phyloP scores from a whole-genome alignment of 1,140 invertebrate genomes.

The Maniola jurtina region DNA sequence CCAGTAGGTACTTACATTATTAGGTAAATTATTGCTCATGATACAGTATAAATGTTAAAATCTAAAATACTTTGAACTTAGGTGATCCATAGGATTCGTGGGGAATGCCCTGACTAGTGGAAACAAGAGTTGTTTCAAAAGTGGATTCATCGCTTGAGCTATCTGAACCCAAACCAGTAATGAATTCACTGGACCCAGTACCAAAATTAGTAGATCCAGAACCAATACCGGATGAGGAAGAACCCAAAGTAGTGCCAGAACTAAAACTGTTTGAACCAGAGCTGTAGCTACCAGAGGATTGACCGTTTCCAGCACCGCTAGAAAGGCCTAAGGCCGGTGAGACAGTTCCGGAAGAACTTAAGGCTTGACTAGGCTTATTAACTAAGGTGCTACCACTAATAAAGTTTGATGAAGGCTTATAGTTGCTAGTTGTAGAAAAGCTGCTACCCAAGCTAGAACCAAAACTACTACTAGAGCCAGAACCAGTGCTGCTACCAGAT shows the following conservation, averaged over 20 bases:
- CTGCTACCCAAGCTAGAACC: constrained; percentile 14
- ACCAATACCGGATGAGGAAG: not conserved
- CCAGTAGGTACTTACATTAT: not conserved
- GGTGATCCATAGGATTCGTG: constrained; percentile 66
- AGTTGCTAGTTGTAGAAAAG: constrained; percentile 11
- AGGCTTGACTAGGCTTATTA: not conserved
- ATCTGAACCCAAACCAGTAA: constrained; percentile 19
- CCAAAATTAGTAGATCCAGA: constrained; percentile 10
- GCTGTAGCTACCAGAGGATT: not conserved
- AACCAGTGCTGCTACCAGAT: constrained; percentile 14
- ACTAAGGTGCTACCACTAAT: not conserved
- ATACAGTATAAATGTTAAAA: constrained; percentile 7
- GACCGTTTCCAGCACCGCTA: not conserved
- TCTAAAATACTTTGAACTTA: constrained; percentile 53
- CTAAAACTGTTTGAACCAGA: not conserved
- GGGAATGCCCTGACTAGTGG: constrained; percentile 67
- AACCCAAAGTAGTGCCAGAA: constrained; percentile 7
- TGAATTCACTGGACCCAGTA: constrained; percentile 9
- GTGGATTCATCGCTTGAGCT: constrained; percentile 28
- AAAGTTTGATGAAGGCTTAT: constrained; percentile 8
- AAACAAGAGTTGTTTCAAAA: constrained; percentile 41
- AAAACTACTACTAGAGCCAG: constrained; percentile 14
- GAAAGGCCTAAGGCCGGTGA: not conserved
- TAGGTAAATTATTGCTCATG: constrained; percentile 6
- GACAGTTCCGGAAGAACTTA: not conserved